phyloP scores from a whole-genome alignment of 1,140 invertebrate species.

The Globodera rostochiensis region DNA sequence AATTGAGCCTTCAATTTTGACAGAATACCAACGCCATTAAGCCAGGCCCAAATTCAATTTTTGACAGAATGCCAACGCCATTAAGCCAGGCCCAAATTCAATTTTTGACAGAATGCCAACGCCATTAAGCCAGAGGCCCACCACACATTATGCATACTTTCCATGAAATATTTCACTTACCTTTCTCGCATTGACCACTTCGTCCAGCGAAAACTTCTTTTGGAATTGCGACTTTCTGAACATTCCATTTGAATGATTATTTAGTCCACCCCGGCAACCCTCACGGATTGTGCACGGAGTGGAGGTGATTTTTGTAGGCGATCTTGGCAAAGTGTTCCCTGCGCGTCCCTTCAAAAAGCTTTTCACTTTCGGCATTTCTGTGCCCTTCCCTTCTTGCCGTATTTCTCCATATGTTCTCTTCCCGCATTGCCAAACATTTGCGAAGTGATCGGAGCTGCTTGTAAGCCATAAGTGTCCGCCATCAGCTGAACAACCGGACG shows the following conservation, averaged over 20 bases:
- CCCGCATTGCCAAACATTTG: constrained; percentile 82
- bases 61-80: too few relatives aligned
- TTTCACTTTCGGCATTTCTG: not conserved
- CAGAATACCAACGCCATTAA: not conserved
- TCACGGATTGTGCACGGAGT: constrained; percentile 88
- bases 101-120: not conserved
- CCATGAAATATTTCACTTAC: not conserved
- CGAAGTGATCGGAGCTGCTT: constrained; percentile 46
- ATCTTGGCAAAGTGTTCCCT: constrained; percentile 93
- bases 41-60: too few relatives aligned
- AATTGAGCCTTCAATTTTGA: not conserved
- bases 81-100: too few relatives aligned
- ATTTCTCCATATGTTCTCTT: constrained; percentile 93
- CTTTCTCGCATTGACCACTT: constrained; percentile 72
- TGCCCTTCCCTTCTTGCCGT: constrained; percentile 68
- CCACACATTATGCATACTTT: not conserved
- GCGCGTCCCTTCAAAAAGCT: constrained; percentile 73
- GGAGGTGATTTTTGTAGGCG: constrained; percentile 93
- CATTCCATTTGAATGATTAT: constrained; percentile 5
- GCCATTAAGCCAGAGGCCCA: too few relatives aligned
- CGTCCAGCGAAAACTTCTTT: constrained; percentile 81
- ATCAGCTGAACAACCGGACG: constrained; percentile 70
- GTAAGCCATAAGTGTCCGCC: constrained; percentile 78
- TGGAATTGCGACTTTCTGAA: constrained; percentile 84
- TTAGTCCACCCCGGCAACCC: constrained; percentile 64